Conservation (phyloP, 2,797 vertebrate genomes). For the Myoxocephalus aenaeus region DNA sequence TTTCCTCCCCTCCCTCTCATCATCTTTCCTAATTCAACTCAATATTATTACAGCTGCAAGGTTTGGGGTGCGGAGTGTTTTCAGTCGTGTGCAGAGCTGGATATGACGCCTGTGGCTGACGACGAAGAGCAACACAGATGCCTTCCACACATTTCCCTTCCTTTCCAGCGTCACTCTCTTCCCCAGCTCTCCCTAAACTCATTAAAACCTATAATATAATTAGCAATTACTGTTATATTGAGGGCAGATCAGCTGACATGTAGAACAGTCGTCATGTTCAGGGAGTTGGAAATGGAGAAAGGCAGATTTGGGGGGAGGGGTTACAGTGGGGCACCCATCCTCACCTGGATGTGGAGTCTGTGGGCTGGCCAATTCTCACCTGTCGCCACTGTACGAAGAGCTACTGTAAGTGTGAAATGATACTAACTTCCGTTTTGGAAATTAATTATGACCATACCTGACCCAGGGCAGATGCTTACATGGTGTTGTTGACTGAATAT, state of each 20-base stretch:
- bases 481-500: conserved; percentile 32
- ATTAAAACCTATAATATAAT: conserved; percentile 85
- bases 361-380: conserved; percentile 70
- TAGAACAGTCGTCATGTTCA: conserved; percentile 75
- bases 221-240: conserved; percentile 84
- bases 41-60: conserved; percentile 47
- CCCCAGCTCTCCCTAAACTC: conserved; percentile 79
- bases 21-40: conserved; percentile 37
- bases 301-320: conserved; percentile 46
- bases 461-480: conserved; percentile 32
- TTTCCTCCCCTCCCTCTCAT: conserved; percentile 15
- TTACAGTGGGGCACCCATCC: conserved; percentile 46
- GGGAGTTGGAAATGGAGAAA: conserved; percentile 75
- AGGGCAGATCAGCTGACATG: conserved; percentile 85
- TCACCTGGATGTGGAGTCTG: conserved; percentile 64
- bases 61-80: conserved; percentile 22
- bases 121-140: conserved; percentile 39
- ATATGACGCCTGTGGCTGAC: conserved; percentile 33
- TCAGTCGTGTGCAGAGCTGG: conserved; percentile 16
- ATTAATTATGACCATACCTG: conserved; percentile 43
- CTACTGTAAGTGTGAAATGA: conserved; percentile 61
- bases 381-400: conserved; percentile 25
- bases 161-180: conserved; percentile 45
- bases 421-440: conserved; percentile 52
- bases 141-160: conserved; percentile 39